Percentiles rank a stretch among this genome's conserved stretches.
phyloP scores from a whole-genome alignment of 2,888 invertebrate species.

The Ophion obscuratus region DNA sequence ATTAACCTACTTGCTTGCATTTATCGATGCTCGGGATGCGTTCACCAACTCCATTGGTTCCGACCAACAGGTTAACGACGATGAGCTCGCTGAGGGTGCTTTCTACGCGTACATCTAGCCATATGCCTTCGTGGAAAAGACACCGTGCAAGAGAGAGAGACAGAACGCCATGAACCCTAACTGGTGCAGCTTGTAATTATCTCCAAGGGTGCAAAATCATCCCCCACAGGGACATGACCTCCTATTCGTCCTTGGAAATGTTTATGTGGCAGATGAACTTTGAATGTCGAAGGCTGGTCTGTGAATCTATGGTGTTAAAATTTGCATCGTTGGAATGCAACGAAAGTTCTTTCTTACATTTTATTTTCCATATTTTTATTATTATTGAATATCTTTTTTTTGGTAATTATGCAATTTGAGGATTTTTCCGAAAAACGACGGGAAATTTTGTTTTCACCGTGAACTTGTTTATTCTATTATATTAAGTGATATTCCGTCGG shows the following conservation, averaged over 20 bases:
- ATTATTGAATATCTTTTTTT: too few species aligned
- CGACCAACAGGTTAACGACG: constrained; percentile 67
- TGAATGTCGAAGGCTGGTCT: too few species aligned
- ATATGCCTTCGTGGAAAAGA: neutral
- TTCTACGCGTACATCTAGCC: neutral
- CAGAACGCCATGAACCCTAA: constrained; percentile 58
- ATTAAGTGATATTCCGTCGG: too few species aligned
- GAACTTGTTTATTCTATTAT: too few species aligned
- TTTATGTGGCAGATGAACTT: neutral
- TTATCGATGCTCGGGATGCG: constrained; percentile 65
- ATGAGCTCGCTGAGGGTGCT: constrained; percentile 3
- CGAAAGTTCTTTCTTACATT: too few species aligned
- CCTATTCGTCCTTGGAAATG: neutral
- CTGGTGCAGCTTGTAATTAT: constrained; percentile 23
- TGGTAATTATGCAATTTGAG: too few species aligned
- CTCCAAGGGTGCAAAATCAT: constrained; percentile 15
- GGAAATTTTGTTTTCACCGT: too few species aligned
- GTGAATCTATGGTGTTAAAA: too few species aligned
- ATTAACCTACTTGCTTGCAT: constrained; percentile 68
- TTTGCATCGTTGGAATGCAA: too few species aligned
- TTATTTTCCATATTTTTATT: too few species aligned
- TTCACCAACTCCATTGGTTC: constrained; percentile 54
- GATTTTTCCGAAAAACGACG: too few species aligned
- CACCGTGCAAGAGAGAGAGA: constrained; percentile 11
- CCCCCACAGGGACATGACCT: neutral